A percentile compares a stretch with the other conserved stretches of the same genome.
These are phyloP conservation scores for Mastacembelus armatus DNA, from an alignment of 2,797 vertebrate species.

Conservation along the genomic window DNA sequence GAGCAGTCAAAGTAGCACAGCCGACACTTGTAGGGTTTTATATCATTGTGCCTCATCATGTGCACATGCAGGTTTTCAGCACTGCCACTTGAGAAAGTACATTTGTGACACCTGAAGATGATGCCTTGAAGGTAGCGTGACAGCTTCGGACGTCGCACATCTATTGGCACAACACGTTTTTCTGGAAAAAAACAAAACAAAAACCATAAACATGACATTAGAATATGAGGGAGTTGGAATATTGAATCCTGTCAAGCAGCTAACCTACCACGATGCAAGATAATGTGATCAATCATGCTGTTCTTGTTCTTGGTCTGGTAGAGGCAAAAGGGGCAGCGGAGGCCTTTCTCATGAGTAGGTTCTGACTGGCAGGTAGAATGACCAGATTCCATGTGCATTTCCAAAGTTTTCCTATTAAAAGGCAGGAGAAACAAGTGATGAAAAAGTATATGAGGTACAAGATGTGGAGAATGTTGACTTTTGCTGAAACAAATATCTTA, in stretches of 20 bases:
- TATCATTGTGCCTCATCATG: constrained; percentile 89
- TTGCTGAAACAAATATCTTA: neutral
- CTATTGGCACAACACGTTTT: constrained; percentile 92
- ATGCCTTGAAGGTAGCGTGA: constrained; percentile 91
- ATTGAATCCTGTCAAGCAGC: neutral
- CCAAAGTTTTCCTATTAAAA: constrained; percentile 88
- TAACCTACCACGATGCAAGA: constrained; percentile 91
- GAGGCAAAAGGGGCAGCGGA: constrained; percentile 93
- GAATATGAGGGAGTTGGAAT: fast-evolving
- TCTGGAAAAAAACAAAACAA: constrained; percentile 78
- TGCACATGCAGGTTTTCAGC: constrained; percentile 89
- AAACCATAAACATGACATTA: fast-evolving
- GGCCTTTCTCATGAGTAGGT: constrained; percentile 84
- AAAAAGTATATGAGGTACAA: neutral
- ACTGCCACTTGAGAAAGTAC: constrained; percentile 92
- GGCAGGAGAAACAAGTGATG: neutral
- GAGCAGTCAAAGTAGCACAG: constrained; percentile 93
- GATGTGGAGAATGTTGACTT: neutral
- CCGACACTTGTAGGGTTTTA: constrained; percentile 91
- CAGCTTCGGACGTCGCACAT: constrained; percentile 91
- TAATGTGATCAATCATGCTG: constrained; percentile 96
- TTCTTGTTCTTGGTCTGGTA: constrained; percentile 95
- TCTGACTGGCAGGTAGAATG: constrained; percentile 85
- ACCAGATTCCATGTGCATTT: constrained; percentile 88
- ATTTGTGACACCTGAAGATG: constrained; percentile 94